phyloP scores from a whole-genome alignment of 2,888 invertebrate genomes.

The Quadroppia sp. region DNA sequence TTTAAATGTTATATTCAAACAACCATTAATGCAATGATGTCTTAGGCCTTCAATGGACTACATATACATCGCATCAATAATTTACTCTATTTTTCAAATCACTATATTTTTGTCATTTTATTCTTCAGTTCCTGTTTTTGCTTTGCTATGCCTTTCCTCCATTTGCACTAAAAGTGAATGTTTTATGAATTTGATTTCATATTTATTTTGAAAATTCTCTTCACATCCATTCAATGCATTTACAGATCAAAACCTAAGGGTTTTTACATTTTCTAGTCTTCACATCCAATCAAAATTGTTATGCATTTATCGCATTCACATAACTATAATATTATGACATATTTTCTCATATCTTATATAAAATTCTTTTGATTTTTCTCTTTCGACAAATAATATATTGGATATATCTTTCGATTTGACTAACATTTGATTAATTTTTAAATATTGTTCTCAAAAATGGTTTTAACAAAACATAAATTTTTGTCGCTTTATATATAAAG shows the following conservation, averaged over 20 bases:
- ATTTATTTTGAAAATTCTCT: neutral
- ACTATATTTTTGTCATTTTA: neutral
- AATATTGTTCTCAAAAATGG: too few species aligned
- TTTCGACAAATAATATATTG: neutral
- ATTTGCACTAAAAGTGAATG: neutral
- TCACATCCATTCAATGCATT: constrained; percentile 11
- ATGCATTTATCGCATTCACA: neutral
- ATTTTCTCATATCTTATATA: neutral
- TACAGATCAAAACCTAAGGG: neutral
- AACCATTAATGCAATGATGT: neutral
- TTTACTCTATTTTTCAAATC: neutral
- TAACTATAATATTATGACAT: constrained; percentile 6
- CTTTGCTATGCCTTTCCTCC: neutral
- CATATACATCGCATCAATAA: neutral
- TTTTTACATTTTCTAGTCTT: neutral
- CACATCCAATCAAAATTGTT: constrained; percentile 6
- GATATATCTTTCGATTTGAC: neutral
- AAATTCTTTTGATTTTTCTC: neutral
- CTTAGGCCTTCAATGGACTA: too few species aligned
- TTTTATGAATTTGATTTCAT: constrained; percentile 9
- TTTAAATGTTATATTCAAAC: too few species aligned
- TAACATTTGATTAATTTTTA: neutral
- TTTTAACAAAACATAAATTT: too few species aligned
- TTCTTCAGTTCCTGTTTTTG: neutral
- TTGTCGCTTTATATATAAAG: neutral